These are phyloP conservation scores for Platycercus adscitus DNA, from an alignment of 2,113 vertebrate genomes.

Conservation along the genomic window DNA sequence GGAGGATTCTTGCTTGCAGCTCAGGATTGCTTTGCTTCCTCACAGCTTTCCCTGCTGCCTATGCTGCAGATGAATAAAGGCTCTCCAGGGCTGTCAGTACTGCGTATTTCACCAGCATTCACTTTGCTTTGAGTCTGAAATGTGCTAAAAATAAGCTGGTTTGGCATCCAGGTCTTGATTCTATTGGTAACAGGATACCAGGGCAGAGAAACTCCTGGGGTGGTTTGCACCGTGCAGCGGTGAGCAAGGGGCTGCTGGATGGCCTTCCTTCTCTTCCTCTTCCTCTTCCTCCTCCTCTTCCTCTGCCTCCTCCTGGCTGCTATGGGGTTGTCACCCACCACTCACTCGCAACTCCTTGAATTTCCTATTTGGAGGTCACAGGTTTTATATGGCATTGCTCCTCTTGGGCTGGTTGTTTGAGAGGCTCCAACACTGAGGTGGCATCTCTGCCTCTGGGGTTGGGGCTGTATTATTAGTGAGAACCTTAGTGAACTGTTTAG, in stretches of 20 bases:
- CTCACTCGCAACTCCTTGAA: background rate
- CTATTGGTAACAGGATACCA: background rate
- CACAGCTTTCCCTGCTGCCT: background rate
- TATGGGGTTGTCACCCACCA: background rate
- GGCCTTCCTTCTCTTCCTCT: background rate
- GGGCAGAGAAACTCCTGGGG: background rate
- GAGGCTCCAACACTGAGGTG: background rate
- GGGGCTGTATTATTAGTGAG: background rate
- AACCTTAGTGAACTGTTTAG: background rate
- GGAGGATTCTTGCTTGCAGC: background rate
- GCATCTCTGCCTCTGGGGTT: background rate
- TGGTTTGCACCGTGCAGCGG: background rate
- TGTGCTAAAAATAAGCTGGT: conserved; percentile 37
- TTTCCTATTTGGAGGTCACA: background rate
- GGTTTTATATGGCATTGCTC: rapidly evolving
- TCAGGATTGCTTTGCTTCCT: background rate
- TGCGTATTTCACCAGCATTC: background rate
- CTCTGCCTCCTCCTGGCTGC: background rate
- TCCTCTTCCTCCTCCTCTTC: background rate
- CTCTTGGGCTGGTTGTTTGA: background rate
- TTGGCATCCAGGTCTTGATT: conserved; percentile 16
- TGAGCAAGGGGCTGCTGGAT: background rate
- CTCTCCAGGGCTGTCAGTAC: conserved; percentile 47
- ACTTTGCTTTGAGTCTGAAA: conserved; percentile 19
- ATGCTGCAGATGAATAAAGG: background rate